phyloP scores from a whole-genome alignment of 2,888 invertebrate species.

The Rotaria magnacalcarata region DNA sequence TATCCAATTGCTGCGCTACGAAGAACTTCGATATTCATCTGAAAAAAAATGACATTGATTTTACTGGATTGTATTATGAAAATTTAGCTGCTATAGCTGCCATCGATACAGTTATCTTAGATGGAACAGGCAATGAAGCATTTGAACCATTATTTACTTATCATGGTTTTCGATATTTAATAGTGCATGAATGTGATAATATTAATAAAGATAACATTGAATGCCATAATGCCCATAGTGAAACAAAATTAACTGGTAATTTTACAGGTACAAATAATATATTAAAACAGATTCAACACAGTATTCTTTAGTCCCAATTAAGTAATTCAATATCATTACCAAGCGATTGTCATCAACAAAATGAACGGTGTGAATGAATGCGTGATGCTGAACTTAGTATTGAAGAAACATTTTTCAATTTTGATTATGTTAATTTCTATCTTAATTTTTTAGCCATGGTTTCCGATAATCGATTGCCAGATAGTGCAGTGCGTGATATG shows the following conservation, averaged over 20 bases:
- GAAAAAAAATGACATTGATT: background rate
- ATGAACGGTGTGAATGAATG: background rate
- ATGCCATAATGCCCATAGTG: background rate
- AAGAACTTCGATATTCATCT: background rate
- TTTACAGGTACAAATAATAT: background rate
- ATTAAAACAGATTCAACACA: slow-evolving; percentile 15
- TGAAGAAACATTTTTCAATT: background rate
- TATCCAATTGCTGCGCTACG: background rate
- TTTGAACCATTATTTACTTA: background rate
- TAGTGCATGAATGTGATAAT: background rate
- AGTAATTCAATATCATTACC: slow-evolving; percentile 3
- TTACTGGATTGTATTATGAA: background rate
- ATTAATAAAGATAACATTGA: background rate
- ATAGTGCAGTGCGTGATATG: background rate
- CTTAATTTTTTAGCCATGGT: background rate
- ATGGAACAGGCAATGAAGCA: background rate
- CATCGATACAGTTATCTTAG: background rate
- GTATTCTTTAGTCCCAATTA: background rate
- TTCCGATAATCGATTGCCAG: background rate
- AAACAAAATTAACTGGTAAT: background rate
- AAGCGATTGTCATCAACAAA: background rate
- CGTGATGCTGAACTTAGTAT: background rate
- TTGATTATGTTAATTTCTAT: slow-evolving; percentile 3
- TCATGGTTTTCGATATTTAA: slow-evolving; percentile 5
- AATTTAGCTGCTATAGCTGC: background rate